Conservation (phyloP, 2,113 vertebrate species). For the Apeltes quadracus region DNA sequence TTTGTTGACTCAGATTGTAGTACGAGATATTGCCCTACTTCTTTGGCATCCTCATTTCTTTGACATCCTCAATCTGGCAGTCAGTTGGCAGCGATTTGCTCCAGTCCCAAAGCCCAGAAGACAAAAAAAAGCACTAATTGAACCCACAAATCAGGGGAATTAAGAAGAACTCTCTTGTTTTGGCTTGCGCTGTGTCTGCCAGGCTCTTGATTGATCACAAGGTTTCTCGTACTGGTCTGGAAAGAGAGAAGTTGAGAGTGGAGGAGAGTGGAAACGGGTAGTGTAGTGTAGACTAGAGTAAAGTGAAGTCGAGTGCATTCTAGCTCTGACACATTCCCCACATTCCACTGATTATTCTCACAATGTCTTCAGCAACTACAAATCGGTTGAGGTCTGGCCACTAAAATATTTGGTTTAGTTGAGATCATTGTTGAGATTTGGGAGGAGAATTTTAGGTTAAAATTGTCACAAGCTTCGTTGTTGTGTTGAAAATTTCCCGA, state of each 20-base stretch:
- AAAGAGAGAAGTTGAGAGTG: neutral
- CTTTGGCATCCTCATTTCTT: slow-evolving; percentile 25
- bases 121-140: neutral
- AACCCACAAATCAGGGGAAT: slow-evolving; percentile 7
- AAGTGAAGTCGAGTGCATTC: neutral
- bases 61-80: slow-evolving; percentile 15
- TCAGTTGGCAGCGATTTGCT: slow-evolving; percentile 2
- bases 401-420: neutral
- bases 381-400: neutral
- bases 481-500: neutral
- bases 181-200: neutral
- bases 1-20: slow-evolving; percentile 7
- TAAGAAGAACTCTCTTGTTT: neutral
- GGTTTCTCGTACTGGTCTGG: neutral
- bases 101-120: neutral
- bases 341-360: neutral
- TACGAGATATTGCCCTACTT: slow-evolving; percentile 20
- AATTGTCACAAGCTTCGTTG: neutral
- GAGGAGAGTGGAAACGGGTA: neutral
- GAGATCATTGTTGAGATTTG: too few species aligned
- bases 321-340: neutral
- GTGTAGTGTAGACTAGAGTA: neutral
- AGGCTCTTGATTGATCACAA: neutral
- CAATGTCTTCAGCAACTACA: neutral
- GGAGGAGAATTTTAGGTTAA: too few species aligned